phyloP scores from a whole-genome alignment of 2,888 invertebrate genomes.

The Ashinkailepas kermadecensis region DNA sequence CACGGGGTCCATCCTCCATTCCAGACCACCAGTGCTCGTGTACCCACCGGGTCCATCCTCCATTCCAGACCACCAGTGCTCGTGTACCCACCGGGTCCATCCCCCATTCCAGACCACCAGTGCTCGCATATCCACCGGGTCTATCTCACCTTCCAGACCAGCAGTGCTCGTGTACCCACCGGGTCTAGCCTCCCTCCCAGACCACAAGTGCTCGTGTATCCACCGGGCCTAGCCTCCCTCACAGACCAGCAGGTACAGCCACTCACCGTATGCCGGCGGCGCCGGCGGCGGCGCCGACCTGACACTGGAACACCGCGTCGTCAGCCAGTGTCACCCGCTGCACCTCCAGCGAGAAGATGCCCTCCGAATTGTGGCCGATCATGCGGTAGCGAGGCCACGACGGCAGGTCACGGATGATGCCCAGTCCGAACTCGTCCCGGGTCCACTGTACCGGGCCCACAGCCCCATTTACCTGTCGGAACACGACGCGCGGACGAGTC shows the following conservation, averaged over 20 bases:
- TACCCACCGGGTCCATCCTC: too few relatives aligned
- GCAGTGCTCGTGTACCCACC: too few relatives aligned
- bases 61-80: too few relatives aligned
- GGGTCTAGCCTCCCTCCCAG: too few relatives aligned
- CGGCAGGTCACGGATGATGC: slow-evolving; percentile 78
- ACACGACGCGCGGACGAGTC: neutral
- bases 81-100: too few relatives aligned
- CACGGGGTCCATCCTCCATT: too few relatives aligned
- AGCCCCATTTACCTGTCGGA: neutral
- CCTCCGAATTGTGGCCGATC: slow-evolving; percentile 92
- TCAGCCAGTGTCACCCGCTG: slow-evolving; percentile 83
- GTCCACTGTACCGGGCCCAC: slow-evolving; percentile 92
- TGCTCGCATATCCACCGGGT: too few relatives aligned
- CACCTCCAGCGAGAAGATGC: slow-evolving; percentile 86
- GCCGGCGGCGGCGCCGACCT: slow-evolving; percentile 65
- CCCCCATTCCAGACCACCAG: too few relatives aligned
- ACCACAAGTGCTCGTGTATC: too few relatives aligned
- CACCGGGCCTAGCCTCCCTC: too few relatives aligned
- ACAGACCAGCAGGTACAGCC: neutral
- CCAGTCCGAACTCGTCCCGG: slow-evolving; percentile 91
- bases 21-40: too few relatives aligned
- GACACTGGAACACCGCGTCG: slow-evolving; percentile 88
- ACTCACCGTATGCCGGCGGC: slow-evolving; percentile 54
- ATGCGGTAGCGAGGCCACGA: slow-evolving; percentile 90
- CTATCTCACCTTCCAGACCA: too few relatives aligned